Evolutionary conservation across 2,113 vertebrate species (phyloP).

Genomic region (Rhinopomastus cyanomelas): DNA sequence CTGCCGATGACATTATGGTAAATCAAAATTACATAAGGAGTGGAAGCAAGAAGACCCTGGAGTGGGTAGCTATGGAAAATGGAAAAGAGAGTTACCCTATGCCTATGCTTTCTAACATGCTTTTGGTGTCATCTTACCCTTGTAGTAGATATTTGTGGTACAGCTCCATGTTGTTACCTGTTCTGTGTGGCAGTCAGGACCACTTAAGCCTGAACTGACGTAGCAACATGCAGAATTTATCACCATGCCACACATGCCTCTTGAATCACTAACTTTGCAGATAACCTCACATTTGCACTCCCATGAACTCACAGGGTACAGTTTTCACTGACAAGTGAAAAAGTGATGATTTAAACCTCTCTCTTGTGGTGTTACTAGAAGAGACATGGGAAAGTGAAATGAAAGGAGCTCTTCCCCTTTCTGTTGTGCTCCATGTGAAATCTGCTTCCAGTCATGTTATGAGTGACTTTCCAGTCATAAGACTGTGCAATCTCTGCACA

Average conservation of each 20-base stretch:
- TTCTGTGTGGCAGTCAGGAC: background rate
- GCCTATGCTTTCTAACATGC: background rate
- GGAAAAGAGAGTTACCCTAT: background rate
- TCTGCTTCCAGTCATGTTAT: background rate
- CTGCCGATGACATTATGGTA: background rate
- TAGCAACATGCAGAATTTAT: background rate
- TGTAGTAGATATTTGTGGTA: background rate
- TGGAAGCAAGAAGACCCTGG: background rate
- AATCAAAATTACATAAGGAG: background rate
- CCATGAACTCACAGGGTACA: background rate
- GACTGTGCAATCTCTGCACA: background rate
- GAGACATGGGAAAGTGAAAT: background rate
- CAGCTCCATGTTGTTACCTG: background rate
- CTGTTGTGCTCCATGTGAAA: background rate
- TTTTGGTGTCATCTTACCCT: background rate
- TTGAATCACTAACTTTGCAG: background rate
- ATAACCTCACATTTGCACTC: background rate
- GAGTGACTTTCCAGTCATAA: background rate
- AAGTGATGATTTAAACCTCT: constrained; percentile 10
- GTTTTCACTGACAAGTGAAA: background rate
- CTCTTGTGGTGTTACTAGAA: background rate
- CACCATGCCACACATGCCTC: background rate
- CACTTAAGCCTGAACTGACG: background rate
- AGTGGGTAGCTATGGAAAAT: background rate
- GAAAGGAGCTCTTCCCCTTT: background rate